Percentiles rank a stretch among this genome's conserved stretches.
Evolutionary conservation across 2,797 vertebrate genomes (phyloP).

Genomic region (Gastrophryne carolinensis): DNA sequence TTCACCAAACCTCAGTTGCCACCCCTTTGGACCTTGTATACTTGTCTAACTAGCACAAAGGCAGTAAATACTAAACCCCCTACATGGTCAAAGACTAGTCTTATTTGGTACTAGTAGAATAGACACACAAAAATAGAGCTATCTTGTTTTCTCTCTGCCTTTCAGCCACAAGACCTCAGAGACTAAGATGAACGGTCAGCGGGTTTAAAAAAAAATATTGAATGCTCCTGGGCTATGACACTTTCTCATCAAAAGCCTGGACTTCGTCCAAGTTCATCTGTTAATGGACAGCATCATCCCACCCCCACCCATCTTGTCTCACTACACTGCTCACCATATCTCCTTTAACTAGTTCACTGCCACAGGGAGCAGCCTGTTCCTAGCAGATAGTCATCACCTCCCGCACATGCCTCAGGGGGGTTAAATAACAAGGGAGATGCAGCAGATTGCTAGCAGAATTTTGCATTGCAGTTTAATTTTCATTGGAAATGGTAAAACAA

Average conservation of each 20-base stretch:
- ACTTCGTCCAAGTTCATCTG: slow-evolving; percentile 94
- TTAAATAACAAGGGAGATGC: slow-evolving; percentile 3
- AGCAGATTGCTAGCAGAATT: slow-evolving; percentile 13
- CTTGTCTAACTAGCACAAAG: slow-evolving; percentile 65
- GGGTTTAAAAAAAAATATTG: slow-evolving; percentile 74
- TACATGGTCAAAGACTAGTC: slow-evolving; percentile 84
- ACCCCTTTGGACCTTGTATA: too few species aligned
- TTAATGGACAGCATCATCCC: slow-evolving; percentile 89
- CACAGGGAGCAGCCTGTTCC: background rate
- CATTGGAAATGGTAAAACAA: background rate
- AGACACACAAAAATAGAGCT: slow-evolving; percentile 67
- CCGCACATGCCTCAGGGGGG: background rate
- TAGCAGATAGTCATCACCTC: background rate
- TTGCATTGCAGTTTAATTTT: slow-evolving; percentile 9
- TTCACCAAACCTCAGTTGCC: too few species aligned
- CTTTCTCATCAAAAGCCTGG: slow-evolving; percentile 89
- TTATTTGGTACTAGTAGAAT: slow-evolving; percentile 75
- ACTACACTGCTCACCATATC: slow-evolving; percentile 34
- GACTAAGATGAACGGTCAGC: slow-evolving; percentile 83
- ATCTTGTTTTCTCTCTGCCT: slow-evolving; percentile 66
- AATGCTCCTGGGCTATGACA: slow-evolving; percentile 78
- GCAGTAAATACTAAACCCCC: slow-evolving; percentile 74
- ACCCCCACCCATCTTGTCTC: slow-evolving; percentile 55
- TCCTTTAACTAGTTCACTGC: slow-evolving; percentile 45
- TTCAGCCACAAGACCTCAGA: slow-evolving; percentile 79